These are phyloP conservation scores for Muntiacus reevesi DNA, from an alignment of 2,113 vertebrate genomes.

Conservation along the genomic window DNA sequence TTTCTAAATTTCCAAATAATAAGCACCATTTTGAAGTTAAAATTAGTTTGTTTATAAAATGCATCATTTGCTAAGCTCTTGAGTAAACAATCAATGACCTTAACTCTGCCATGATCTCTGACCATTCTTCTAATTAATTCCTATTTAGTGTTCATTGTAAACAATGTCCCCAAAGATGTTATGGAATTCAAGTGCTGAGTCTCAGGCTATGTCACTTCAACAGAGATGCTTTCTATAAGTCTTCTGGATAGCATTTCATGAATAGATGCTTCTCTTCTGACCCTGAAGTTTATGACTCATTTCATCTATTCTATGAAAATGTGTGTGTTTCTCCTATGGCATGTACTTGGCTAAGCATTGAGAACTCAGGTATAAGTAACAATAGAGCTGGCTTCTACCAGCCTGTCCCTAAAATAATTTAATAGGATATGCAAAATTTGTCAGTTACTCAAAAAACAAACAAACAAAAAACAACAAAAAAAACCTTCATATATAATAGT, in stretches of 20 bases:
- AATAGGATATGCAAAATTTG: neutral
- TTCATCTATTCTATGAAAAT: neutral
- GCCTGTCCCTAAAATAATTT: neutral
- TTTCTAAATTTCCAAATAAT: neutral
- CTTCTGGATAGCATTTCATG: neutral
- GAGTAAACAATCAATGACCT: neutral
- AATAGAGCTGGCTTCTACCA: neutral
- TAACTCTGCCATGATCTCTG: neutral
- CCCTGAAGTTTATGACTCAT: neutral
- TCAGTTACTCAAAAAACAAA: neutral
- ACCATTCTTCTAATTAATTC: neutral
- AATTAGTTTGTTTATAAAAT: neutral
- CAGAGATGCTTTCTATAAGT: neutral
- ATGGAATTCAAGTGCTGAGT: neutral
- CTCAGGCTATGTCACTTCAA: neutral
- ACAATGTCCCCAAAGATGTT: neutral
- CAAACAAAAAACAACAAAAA: neutral
- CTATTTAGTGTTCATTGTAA: neutral
- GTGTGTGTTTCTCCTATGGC: neutral
- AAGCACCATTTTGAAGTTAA: neutral
- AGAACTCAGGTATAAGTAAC: neutral
- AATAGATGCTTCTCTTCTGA: neutral
- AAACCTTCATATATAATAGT: neutral
- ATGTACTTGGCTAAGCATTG: neutral
- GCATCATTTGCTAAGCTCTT: neutral